Conservation (phyloP, 1,140 invertebrate genomes). For the Pollicipes pollicipes region DNA sequence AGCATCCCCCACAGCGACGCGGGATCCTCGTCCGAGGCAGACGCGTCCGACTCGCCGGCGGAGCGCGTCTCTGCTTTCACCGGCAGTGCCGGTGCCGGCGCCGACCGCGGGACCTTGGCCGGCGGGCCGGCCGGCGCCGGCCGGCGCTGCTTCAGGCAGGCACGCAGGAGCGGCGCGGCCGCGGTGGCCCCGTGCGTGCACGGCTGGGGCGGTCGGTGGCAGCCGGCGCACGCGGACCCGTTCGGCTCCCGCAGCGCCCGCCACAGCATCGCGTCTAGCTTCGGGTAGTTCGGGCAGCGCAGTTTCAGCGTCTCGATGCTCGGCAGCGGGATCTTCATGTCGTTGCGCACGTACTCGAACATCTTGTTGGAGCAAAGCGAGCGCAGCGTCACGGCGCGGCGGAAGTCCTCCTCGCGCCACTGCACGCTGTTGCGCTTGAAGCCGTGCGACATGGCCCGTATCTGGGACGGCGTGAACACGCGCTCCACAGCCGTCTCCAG, state of each 20-base stretch:
- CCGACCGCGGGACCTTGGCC: no score
- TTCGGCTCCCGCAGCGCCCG: neutral
- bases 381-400: neutral
- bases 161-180: no score
- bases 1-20: no score
- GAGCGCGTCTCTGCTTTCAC: no score
- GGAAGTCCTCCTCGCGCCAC: neutral
- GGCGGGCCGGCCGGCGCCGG: no score
- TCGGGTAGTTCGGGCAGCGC: neutral
- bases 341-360: neutral
- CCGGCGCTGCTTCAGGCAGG: neutral
- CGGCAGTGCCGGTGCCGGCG: no score
- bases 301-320: neutral
- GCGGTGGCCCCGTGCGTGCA: neutral
- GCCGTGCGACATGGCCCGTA: neutral
- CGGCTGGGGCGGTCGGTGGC: neutral
- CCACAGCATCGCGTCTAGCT: neutral
- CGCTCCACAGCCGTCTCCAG: neutral
- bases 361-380: neutral
- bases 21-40: no score
- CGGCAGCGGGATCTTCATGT: neutral
- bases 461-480: neutral
- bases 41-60: no score
- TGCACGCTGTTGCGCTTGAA: neutral
- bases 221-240: no score